Conservation (phyloP, 2,888 invertebrate species). For the Napeogenes sylphis region DNA sequence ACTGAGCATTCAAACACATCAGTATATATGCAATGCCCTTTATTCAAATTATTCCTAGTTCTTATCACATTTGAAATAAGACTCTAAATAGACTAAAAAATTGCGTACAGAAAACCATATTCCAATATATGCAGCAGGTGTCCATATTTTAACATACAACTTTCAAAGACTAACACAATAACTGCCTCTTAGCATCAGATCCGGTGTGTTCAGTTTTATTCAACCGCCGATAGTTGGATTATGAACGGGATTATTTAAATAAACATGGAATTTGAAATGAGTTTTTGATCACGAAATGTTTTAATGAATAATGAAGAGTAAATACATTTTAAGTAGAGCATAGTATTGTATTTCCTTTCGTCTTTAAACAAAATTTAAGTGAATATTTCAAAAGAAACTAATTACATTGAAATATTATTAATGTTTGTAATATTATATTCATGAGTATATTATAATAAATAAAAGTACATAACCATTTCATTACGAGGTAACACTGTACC, state of each 20-base stretch:
- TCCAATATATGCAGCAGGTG: conserved; percentile 76
- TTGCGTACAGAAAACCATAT: conserved; percentile 37
- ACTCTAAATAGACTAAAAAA: neutral
- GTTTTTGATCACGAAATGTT: conserved; percentile 21
- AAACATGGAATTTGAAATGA: conserved; percentile 30
- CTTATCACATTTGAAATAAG: conserved; percentile 4
- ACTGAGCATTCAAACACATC: conserved; percentile 63
- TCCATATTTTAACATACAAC: conserved; percentile 75
- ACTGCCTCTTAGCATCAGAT: conserved; percentile 58
- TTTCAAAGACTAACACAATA: conserved; percentile 63
- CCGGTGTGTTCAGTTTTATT: conserved; percentile 55
- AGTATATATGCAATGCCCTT: conserved; percentile 28
- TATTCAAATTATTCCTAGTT: neutral
- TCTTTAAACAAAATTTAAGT: too few species aligned
- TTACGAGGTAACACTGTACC: conserved; percentile 5
- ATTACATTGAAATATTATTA: too few species aligned
- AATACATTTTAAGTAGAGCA: neutral
- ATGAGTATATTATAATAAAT: neutral
- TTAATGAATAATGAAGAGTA: conserved; percentile 9
- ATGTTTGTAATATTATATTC: neutral
- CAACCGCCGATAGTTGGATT: conserved; percentile 33
- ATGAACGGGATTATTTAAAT: conserved; percentile 32
- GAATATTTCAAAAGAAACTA: too few species aligned
- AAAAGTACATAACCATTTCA: neutral
- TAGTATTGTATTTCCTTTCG: neutral